Base-by-base conservation (phyloP, 2,888 invertebrate species). In the Coleophora deauratella region DNA sequence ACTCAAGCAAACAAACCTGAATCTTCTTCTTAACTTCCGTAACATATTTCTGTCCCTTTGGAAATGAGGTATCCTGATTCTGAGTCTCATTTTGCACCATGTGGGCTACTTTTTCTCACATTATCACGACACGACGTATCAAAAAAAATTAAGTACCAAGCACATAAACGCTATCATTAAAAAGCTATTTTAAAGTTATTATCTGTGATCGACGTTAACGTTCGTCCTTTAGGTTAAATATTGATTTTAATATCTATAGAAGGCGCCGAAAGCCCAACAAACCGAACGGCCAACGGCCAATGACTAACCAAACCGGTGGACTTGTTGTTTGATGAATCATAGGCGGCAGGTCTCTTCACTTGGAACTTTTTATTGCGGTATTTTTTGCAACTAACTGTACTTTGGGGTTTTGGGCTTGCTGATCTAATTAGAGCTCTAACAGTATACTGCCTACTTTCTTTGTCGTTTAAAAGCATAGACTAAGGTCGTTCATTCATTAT, bases 291-390 rank as follows among this genome's bases (percentile, higher is more conserved):
- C 61, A 61, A 51, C 54, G 57, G 53, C 56, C 51, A 53, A 63
- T 75, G 72, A 76, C 72, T 76, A 75, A 78, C 52, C 53, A 37
- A 74, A 78, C 52, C 53, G 37, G 42, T 38, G 42, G 37, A 41
- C 37, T 42, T 28, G 54, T 42, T 28, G 54, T 53, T 47, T 59
- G 63, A 67, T 84, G 82, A 82, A 54, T 84, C 82, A 82, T 73
- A 55, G 54, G 52, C 56, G 58, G 55, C 72, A 66, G 70, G 75
- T 72, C 70, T 67, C 62, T 63, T 69, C 65, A 65, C 65, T 78
- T 70, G 61, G 63, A 68, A 64, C 66, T 70, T 77, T 62, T 67
- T 65, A 65, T 78, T 78, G 74, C 78, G 79, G 79, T 80, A 75
- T 72, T 73, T 72, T 71, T 63, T 57, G 51, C 53, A 47, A 44